Conservation (phyloP, 2,888 invertebrate species). For the Agrotis exclamationis region DNA sequence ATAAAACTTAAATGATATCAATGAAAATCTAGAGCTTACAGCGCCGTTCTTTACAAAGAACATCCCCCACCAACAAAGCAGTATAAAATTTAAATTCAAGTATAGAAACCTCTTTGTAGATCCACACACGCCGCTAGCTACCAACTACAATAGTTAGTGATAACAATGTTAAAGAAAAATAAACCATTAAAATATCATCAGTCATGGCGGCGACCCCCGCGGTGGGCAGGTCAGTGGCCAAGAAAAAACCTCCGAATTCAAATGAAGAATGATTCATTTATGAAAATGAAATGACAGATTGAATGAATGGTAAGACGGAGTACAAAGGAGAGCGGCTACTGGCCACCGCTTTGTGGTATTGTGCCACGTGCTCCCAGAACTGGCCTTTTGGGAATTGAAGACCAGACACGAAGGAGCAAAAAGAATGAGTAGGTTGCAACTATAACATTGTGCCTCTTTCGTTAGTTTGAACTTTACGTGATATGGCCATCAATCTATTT, state of each 20-base stretch:
- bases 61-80: slow-evolving; percentile 10
- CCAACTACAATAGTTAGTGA: slow-evolving; percentile 86
- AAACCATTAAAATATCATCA: slow-evolving; percentile 90
- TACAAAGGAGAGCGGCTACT: slow-evolving; percentile 85
- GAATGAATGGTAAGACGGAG: slow-evolving; percentile 83
- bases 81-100: slow-evolving; percentile 35
- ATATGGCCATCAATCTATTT: not conserved
- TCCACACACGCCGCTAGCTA: slow-evolving; percentile 65
- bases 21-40: not conserved
- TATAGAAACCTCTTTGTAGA: slow-evolving; percentile 65
- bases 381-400: slow-evolving; percentile 67
- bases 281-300: slow-evolving; percentile 91
- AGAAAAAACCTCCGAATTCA: slow-evolving; percentile 88
- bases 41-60: not conserved
- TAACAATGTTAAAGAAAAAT: slow-evolving; percentile 90
- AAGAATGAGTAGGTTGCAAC: slow-evolving; percentile 7
- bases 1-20: not conserved
- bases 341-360: slow-evolving; percentile 77
- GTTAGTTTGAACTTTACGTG: not conserved
- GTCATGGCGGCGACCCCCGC: slow-evolving; percentile 86
- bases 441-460: not conserved
- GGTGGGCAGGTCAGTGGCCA: slow-evolving; percentile 88
- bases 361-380: slow-evolving; percentile 81
- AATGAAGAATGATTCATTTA: slow-evolving; percentile 91
- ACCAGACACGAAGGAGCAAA: slow-evolving; percentile 27